These are phyloP conservation scores for Tachystola acroxantha DNA, from an alignment of 2,888 invertebrate genomes.

Conservation along the genomic window DNA sequence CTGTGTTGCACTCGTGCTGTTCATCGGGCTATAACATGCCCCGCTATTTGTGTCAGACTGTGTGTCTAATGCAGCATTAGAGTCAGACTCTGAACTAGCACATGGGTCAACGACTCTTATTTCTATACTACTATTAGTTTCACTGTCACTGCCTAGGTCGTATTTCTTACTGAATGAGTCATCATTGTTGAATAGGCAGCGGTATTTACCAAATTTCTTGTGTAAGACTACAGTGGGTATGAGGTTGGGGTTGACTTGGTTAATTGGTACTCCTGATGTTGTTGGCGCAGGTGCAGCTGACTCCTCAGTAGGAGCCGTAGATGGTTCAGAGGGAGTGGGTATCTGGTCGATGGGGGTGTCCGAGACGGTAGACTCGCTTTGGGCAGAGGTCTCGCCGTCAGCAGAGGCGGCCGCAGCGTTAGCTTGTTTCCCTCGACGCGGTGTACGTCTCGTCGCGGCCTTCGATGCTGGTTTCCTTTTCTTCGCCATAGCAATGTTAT, in stretches of 20 bases:
- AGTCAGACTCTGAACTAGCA: constrained; percentile 71
- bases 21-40: constrained; percentile 43
- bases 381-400: constrained; percentile 24
- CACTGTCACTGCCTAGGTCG: constrained; percentile 70
- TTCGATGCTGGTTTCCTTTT: constrained; percentile 64
- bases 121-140: constrained; percentile 68
- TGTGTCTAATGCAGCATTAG: constrained; percentile 57
- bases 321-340: constrained; percentile 11
- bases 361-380: constrained; percentile 20
- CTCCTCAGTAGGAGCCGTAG: constrained; percentile 15
- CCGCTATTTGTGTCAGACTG: constrained; percentile 54
- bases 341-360: constrained; percentile 15
- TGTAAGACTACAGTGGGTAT: constrained; percentile 58
- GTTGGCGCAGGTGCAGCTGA: constrained; percentile 22
- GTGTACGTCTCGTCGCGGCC: constrained; percentile 47
- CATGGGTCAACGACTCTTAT: constrained; percentile 61
- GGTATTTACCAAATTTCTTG: constrained; percentile 78
- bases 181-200: constrained; percentile 67
- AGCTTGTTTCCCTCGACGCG: constrained; percentile 58
- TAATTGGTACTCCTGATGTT: constrained; percentile 20
- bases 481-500: constrained; percentile 54
- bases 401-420: constrained; percentile 35
- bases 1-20: constrained; percentile 28
- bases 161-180: constrained; percentile 50
- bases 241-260: constrained; percentile 32